These are phyloP conservation scores for Empidonax alnorum DNA, from an alignment of 2,113 vertebrate genomes.

Conservation along the genomic window DNA sequence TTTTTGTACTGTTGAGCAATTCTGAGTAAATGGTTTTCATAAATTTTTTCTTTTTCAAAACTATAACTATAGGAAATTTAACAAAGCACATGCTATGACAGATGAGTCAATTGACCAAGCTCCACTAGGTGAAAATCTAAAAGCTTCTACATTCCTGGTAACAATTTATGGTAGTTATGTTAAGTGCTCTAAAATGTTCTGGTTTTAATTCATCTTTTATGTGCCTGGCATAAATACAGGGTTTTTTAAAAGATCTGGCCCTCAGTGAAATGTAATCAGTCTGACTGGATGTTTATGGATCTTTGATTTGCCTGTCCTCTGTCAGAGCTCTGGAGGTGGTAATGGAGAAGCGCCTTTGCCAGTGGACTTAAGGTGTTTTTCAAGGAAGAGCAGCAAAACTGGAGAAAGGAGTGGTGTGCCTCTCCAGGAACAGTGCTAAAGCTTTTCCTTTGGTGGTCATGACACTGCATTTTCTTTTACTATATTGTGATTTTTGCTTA, in stretches of 20 bases:
- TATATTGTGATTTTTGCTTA: neutral
- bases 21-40: neutral
- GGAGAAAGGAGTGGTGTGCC: neutral
- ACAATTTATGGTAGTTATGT: neutral
- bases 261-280: neutral
- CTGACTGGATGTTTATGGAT: neutral
- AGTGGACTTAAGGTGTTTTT: neutral
- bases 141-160: neutral
- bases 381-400: neutral
- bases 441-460: neutral
- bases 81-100: neutral
- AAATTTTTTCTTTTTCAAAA: neutral
- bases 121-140: neutral
- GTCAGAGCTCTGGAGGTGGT: neutral
- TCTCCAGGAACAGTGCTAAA: neutral
- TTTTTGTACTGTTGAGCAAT: neutral
- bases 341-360: rapidly evolving
- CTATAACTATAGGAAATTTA: neutral
- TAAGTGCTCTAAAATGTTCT: neutral
- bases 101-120: neutral
- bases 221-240: neutral
- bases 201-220: neutral
- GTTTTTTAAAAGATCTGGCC: neutral
- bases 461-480: neutral
- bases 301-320: neutral